Conservation (phyloP, 2,888 invertebrate species). For the Clistopyga incitator region DNA sequence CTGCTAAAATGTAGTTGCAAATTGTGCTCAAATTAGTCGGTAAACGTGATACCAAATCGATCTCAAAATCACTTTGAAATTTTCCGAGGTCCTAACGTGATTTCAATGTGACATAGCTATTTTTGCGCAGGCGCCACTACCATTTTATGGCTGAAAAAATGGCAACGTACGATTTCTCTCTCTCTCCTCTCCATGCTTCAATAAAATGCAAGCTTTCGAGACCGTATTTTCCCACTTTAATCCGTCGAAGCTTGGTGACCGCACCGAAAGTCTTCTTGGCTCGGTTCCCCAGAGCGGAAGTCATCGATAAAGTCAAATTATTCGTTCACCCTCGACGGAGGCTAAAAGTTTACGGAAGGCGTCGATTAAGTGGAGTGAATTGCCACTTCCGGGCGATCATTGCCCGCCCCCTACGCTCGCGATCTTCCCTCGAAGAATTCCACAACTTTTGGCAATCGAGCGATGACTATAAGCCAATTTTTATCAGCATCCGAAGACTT, state of each 20-base stretch:
- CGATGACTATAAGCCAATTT: conserved; percentile 13
- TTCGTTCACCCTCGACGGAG: conserved; percentile 44
- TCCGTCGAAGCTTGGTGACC: not conserved
- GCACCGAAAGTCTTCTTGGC: conserved; percentile 70
- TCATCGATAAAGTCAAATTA: conserved; percentile 67
- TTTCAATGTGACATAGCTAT: no score
- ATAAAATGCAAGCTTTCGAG: no score
- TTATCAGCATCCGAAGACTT: conserved; percentile 2
- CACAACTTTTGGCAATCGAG: conserved; percentile 1
- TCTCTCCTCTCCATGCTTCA: no score
- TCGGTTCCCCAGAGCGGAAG: conserved; percentile 68
- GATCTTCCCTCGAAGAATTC: not conserved
- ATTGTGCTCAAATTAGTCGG: no score
- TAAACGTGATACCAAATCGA: no score
- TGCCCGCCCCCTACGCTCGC: conserved; percentile 16
- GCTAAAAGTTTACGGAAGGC: conserved; percentile 60
- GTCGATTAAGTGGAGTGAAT: conserved; percentile 72
- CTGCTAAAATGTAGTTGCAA: no score
- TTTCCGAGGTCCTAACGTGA: no score
- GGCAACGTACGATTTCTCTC: no score
- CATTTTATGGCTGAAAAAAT: no score
- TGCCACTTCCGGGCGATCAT: conserved; percentile 56
- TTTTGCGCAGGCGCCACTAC: no score
- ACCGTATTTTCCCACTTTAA: conserved; percentile 12
- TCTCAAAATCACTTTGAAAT: no score